A percentile compares a stretch with the other conserved stretches of the same genome.
phyloP scores from a whole-genome alignment of 1,140 invertebrate genomes.

The silkworm (Bombyx mori) region DNA sequence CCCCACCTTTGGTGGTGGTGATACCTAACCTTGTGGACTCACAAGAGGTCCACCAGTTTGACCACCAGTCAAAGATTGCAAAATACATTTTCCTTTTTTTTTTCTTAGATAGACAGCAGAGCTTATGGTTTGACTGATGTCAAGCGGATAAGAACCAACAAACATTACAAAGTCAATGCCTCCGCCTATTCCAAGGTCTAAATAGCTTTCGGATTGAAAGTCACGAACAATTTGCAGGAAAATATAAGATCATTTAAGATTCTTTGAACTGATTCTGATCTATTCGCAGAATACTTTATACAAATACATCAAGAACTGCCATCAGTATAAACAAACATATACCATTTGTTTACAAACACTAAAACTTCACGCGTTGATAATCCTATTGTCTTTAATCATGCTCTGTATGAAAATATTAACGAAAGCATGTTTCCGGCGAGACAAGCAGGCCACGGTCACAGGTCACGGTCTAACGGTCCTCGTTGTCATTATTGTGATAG shows the following conservation, averaged over 20 bases:
- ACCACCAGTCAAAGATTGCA: too few species aligned
- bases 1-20: too few species aligned
- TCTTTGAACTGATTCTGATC: too few species aligned
- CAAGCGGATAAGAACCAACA: too few species aligned
- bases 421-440: conserved; percentile 1
- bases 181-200: too few species aligned
- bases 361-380: conserved; percentile 3
- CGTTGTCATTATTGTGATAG: conserved; percentile 15
- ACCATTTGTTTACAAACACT: background rate
- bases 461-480: conserved; percentile 7
- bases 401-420: conserved; percentile 1
- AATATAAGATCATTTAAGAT: too few species aligned
- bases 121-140: background rate
- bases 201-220: too few species aligned
- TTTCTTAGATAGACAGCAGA: too few species aligned
- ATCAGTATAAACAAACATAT: background rate
- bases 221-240: background rate
- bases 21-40: too few species aligned
- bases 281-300: background rate
- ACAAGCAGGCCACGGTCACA: conserved; percentile 13
- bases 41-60: too few species aligned
- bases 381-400: conserved; percentile 5
- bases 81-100: too few species aligned
- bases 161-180: too few species aligned
- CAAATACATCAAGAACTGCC: background rate